Evolutionary conservation across 1,140 invertebrate species (phyloP).

Genomic region (Melitaea cinxia): DNA sequence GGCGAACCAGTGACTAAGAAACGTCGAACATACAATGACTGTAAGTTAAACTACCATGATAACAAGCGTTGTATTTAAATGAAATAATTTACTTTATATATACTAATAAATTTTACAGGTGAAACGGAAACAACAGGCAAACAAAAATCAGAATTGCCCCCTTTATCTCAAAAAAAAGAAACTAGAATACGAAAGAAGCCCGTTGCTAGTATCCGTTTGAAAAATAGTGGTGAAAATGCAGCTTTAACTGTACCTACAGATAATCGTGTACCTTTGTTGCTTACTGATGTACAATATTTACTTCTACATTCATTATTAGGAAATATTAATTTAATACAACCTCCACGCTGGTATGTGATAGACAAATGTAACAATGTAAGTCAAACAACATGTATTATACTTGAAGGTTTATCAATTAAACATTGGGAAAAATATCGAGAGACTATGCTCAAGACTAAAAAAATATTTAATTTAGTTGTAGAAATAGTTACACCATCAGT

Average conservation of each 20-base stretch:
- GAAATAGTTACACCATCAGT: constrained; percentile 88
- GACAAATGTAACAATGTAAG: constrained; percentile 87
- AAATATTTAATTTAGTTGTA: constrained; percentile 84
- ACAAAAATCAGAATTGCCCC: not conserved
- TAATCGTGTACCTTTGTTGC: constrained; percentile 88
- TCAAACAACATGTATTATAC: constrained; percentile 87
- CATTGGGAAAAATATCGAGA: constrained; percentile 87
- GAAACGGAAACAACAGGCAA: constrained; percentile 12
- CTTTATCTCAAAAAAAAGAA: not conserved
- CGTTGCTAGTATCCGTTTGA: constrained; percentile 83
- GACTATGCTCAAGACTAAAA: constrained; percentile 82
- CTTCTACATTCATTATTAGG: constrained; percentile 89
- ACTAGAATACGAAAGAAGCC: constrained; percentile 78
- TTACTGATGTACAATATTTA: constrained; percentile 92
- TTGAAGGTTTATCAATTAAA: constrained; percentile 89
- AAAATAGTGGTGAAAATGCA: constrained; percentile 84
- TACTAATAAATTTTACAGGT: constrained; percentile 14
- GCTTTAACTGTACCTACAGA: constrained; percentile 78
- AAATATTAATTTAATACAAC: constrained; percentile 85
- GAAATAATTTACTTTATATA: not conserved
- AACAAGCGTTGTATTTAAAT: not conserved
- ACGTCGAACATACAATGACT: constrained; percentile 15
- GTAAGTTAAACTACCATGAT: constrained; percentile 18
- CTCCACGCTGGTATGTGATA: constrained; percentile 90
- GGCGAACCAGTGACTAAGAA: constrained; percentile 31